A percentile compares a stretch with the other conserved stretches of the same genome.
phyloP scores from a whole-genome alignment of 2,888 invertebrate genomes.

The Eudemis profundana region DNA sequence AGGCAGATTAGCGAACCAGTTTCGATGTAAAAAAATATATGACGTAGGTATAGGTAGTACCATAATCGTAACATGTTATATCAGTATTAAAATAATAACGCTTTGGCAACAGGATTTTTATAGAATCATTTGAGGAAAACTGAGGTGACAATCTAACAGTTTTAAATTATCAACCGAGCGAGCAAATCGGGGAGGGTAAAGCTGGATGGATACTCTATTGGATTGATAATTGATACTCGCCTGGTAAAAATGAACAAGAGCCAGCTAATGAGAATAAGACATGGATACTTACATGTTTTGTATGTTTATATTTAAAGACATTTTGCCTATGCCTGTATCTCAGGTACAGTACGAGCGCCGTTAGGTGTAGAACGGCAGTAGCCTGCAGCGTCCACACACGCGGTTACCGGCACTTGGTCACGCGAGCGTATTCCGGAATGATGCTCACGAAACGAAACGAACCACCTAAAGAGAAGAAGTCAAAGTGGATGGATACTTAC shows the following conservation, averaged over 20 bases:
- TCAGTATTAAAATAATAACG: not conserved
- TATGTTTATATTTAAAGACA: constrained; percentile 61
- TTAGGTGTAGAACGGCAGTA: constrained; percentile 83
- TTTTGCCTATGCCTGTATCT: constrained; percentile 54
- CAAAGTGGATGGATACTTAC: constrained; percentile 54
- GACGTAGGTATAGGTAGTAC: too few relatives aligned
- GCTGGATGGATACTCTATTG: too few relatives aligned
- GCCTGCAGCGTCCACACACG: constrained; percentile 89
- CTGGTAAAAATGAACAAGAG: not conserved
- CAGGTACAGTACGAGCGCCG: constrained; percentile 72
- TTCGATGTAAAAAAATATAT: not conserved
- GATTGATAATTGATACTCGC: not conserved
- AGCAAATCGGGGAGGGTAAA: too few relatives aligned
- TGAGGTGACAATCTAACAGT: not conserved
- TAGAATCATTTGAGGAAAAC: not conserved
- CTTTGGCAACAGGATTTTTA: constrained; percentile 5
- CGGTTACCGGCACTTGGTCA: too few relatives aligned
- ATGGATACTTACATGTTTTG: constrained; percentile 61
- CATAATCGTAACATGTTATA: not conserved
- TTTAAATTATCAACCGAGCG: not conserved
- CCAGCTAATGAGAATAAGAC: too few relatives aligned
- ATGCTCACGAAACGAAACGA: constrained; percentile 84
- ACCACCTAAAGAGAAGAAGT: not conserved
- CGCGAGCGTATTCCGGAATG: too few relatives aligned
- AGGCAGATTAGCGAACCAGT: not conserved